Evolutionary conservation across 2,113 vertebrate species (phyloP), one percentile per base, ranked within the genome.

Genomic region (Rhinolophus sinicus): DNA sequence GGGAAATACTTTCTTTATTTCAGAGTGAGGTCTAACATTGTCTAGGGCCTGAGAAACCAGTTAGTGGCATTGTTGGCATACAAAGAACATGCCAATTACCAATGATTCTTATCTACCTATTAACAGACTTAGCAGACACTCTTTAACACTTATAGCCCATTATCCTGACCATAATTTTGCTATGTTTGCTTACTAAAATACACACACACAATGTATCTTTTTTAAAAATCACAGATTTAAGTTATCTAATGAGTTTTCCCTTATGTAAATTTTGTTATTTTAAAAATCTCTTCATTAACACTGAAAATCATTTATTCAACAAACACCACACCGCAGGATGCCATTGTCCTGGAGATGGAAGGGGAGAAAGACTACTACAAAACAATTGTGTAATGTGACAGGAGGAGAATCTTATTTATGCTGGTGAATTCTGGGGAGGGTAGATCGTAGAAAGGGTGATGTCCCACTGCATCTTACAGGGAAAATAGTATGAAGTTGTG

Each of bases 101-200:
- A 77, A 81, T 50, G 85, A 96, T 96, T 91, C 93, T 97, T 95
- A 96, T 96, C 95, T 96, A 19, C 38, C 90, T 84, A 26, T 88
- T 88, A 95, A 87, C 77, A 94, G 82, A 76, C 44, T 86, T 80
- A 90, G 83, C 81, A 82, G 81, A 72, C 33, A 35, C 54, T 77
- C 78, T 81, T 65, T 64, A 72, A 22, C 52, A 93, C 83, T 92
- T 58, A 58, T 0, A 67, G 35, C 22, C 89, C 52, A 94, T 96
- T 97, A 94, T 75, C 80, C 78, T 87, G 87, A 67, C 62, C 90
- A 73, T 80, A 89, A 95, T 96, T 91, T 75, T 96, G 82, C 52
- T 87, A n/a, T 62, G 81, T 96, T 96, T 95, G 58, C 82, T 95
- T 89, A 69, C 69, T 86, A 89, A 92, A 78, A 92, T 33, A 90